phyloP scores from a whole-genome alignment of 2,113 vertebrate genomes.

The Atractosteus spatula region DNA sequence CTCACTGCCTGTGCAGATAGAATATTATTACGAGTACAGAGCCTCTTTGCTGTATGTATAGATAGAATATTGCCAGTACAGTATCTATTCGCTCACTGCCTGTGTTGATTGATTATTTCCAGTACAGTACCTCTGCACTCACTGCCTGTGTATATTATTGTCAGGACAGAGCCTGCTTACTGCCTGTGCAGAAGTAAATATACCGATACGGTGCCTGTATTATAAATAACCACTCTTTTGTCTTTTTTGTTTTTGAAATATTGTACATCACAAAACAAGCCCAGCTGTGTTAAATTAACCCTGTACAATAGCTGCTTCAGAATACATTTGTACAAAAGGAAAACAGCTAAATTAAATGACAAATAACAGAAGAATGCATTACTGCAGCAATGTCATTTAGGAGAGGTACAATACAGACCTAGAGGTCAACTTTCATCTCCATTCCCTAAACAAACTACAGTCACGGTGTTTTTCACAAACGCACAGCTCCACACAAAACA shows the following conservation, averaged over 20 bases:
- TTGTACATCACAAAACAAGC: not conserved
- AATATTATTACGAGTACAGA: no score
- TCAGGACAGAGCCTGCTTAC: no score
- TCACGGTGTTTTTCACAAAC: conserved; percentile 38
- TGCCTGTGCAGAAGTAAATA: no score
- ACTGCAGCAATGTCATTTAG: conserved; percentile 46
- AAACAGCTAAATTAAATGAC: no score
- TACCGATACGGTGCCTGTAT: no score
- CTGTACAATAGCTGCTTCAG: not conserved
- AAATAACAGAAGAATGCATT: not conserved
- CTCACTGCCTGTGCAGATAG: no score
- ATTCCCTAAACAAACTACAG: conserved; percentile 66
- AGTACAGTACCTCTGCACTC: no score
- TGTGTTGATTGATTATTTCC: no score
- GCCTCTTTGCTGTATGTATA: no score
- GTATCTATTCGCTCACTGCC: no score
- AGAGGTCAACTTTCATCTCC: conserved; percentile 53
- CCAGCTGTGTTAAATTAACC: not conserved
- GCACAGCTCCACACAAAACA: conserved; percentile 47
- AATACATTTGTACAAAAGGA: not conserved
- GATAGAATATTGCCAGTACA: no score
- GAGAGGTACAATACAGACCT: conserved; percentile 52
- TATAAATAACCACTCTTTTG: not conserved
- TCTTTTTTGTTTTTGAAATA: not conserved
- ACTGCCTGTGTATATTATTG: no score